Base-by-base conservation (phyloP, 37 sponge, comb jelly and placozoan species). In the Beroe ovata region DNA sequence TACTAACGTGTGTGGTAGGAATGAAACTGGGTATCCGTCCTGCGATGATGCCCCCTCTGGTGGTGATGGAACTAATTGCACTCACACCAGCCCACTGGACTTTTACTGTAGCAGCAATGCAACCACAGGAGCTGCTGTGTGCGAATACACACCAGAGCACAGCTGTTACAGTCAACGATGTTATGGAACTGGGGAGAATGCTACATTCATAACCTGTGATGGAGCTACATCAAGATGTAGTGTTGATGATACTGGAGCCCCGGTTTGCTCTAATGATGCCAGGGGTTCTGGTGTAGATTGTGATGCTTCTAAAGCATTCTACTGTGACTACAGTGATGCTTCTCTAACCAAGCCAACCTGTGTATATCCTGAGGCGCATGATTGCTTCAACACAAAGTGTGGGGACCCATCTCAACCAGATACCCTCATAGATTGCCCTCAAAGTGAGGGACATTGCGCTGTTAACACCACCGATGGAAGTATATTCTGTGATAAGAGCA, bases 311-410 rank as follows among this genome's bases (percentile, higher is more conserved):
- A 11, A 35, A 6, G 4, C 8, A 1, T 77, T 42, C 54, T 39
- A 77, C 54, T 77, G 84, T 29, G 8, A 8, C 84, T 20, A 38
- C 1, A 4, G 8, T 6, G 54, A 77, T 6, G 41, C 36, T n/a
- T 8, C 11, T 16, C 69, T 30, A 25, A 29, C 30, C 35, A 3
- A 30, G 8, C 63, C 84, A 19, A 4, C 38, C 19, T 77, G 84
- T 19, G n/a, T 40, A n/a, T 39, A 39, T 8, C 42, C 54, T 23
- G 29, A 33, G 36, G 11, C 21, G 25, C 21, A 42, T 29, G 54
- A 41, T 39, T 77, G 84, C 54, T 77, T 36, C 47, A 36, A 77
- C 47, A 77, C 41, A 21, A 77, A 16, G 47, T 77, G 84, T 39
- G 38, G 63, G 19, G 29, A 20, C 6, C 54, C 22, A 42, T 39